Percentiles rank a stretch among this genome's conserved stretches.
These are phyloP conservation scores for Pseudoatta argentina DNA, from an alignment of 1,140 invertebrate genomes.

Conservation along the genomic window DNA sequence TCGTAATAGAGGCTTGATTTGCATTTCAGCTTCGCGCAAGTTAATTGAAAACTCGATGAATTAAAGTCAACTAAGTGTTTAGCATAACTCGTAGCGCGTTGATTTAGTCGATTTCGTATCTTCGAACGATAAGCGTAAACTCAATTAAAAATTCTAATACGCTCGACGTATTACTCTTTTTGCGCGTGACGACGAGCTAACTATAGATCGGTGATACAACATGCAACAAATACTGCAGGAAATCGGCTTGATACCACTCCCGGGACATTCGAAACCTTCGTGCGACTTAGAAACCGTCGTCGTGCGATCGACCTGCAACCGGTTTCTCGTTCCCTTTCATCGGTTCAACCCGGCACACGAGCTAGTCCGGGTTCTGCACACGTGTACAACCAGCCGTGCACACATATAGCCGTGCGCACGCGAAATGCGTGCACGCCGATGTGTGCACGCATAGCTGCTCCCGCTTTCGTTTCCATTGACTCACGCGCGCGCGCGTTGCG, in stretches of 20 bases:
- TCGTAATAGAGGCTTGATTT: conserved; percentile 8
- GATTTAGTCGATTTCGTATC: conserved; percentile 11
- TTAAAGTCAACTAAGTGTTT: conserved; percentile 18
- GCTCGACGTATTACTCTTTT: conserved; percentile 21
- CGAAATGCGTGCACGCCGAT: conserved; percentile 63
- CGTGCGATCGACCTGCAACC: conserved; percentile 76
- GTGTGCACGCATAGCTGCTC: conserved; percentile 18
- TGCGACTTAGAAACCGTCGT: conserved; percentile 71
- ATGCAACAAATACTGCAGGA: conserved; percentile 30
- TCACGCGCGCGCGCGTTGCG: conserved; percentile 5
- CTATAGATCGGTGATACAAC: conserved; percentile 29
- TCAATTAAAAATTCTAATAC: conserved; percentile 35
- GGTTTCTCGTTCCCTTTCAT: conserved; percentile 79
- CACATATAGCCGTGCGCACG: not conserved
- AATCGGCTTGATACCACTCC: conserved; percentile 57
- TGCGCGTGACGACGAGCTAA: conserved; percentile 18
- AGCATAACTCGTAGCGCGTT: conserved; percentile 2
- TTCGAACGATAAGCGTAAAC: not conserved
- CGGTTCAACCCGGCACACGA: conserved; percentile 72
- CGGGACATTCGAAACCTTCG: conserved; percentile 69
- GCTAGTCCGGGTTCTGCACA: conserved; percentile 60
- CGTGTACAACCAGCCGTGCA: conserved; percentile 28
- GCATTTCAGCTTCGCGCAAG: conserved; percentile 35
- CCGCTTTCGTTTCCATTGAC: conserved; percentile 59
- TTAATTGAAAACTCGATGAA: conserved; percentile 50